Evolutionary conservation across 1,140 invertebrate genomes (phyloP).

Genomic region (Nasonia longicornis): DNA sequence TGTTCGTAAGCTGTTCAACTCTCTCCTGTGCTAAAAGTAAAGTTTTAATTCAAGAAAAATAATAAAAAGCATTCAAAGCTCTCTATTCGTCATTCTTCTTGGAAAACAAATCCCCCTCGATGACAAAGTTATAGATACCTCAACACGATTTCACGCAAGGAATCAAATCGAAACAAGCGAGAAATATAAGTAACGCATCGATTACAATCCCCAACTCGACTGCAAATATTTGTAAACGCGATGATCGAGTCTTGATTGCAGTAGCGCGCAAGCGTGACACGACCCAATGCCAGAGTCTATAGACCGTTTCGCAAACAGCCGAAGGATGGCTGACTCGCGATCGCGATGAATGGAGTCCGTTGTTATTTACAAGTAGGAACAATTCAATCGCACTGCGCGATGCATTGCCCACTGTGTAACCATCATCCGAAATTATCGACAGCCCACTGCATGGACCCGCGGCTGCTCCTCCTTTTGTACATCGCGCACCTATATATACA

Average conservation of each 20-base stretch:
- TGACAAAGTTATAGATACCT: too few relatives aligned
- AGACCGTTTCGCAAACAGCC: constrained; percentile 15
- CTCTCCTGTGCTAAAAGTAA: too few relatives aligned
- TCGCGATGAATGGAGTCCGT: constrained; percentile 7
- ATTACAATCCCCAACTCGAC: constrained; percentile 19
- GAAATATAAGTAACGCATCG: constrained; percentile 3
- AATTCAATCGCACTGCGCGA: background rate
- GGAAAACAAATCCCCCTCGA: too few relatives aligned
- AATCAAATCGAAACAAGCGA: background rate
- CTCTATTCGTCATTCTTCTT: too few relatives aligned
- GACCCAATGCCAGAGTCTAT: constrained; percentile 9
- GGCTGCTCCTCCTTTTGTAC: background rate
- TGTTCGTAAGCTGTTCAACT: too few relatives aligned
- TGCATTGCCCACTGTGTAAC: background rate
- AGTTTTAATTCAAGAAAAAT: too few relatives aligned
- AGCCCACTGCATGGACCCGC: background rate
- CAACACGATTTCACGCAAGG: too few relatives aligned
- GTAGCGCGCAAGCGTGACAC: background rate
- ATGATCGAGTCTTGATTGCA: constrained; percentile 41
- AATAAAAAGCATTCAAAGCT: too few relatives aligned
- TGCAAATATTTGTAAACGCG: constrained; percentile 33
- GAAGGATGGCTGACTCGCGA: constrained; percentile 17
- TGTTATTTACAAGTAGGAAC: constrained; percentile 36
- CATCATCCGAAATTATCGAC: constrained; percentile 1
- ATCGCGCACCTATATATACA: background rate